Base-by-base conservation (phyloP, 2,888 invertebrate genomes). In the Melipona bicolor region DNA sequence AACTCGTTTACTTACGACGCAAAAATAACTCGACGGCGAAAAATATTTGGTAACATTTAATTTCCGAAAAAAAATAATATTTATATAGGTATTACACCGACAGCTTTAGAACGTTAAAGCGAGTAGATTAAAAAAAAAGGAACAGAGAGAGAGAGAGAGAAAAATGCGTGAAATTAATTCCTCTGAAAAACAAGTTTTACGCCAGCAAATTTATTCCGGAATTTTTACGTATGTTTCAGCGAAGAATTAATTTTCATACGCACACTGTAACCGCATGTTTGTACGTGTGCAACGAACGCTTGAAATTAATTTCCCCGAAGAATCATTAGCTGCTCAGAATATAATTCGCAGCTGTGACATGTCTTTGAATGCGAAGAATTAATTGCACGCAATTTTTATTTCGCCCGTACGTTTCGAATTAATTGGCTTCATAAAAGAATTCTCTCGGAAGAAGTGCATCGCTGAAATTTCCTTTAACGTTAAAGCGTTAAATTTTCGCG, bases 271-370 rank as follows among this genome's bases (percentile, higher is more conserved):
- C 1, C 65, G 17, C 9, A 21, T 15, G 43, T 67, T 15, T 17
- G 43, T 36, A 65, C 52, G 19, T 52, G 43, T 36, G 24, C 49
- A n/a, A 54, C 52, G 32, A 69, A 54, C 52, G 17, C 52, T 54
- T 32, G 15, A 69, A 54, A 32, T 69, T 69, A 69, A 69, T 69
- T 69, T 69, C 69, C 52, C 54, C 32, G 52, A 54, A 54, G 32
- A 69, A 69, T 69, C 32, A 54, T 54, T 32, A 32, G 32, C 52
- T 32, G 9, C 54, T 11, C n/a, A 17, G 32, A 15, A 54, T 17
- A 21, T 32, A 15, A 49, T 24, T 24, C 19, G 11, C 17, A 49
- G 17, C 11, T 11, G 49, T 24, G 9, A 24, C 67, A 4, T 19
- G 24, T n/a, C n/a, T 67, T 43, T n/a, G 15, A 65, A 43, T 43